Evolutionary conservation across 2,113 vertebrate species (phyloP).

Genomic region (Lipotes vexillifer): DNA sequence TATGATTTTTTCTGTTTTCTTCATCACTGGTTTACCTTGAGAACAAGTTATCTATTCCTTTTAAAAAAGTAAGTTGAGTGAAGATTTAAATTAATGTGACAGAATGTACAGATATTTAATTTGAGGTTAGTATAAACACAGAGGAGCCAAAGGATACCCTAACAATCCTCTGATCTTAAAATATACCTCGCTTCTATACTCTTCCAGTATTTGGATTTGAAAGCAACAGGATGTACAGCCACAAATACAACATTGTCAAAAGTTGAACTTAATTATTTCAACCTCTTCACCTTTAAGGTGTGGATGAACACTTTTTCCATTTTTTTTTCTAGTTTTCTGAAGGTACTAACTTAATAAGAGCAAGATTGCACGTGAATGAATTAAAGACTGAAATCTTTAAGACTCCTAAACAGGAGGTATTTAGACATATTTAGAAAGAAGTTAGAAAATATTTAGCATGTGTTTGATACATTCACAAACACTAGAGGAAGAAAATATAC

Average conservation of each 20-base stretch:
- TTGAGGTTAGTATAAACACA: neutral
- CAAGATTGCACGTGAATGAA: neutral
- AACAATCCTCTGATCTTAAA: neutral
- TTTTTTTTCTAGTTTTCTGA: neutral
- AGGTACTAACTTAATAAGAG: neutral
- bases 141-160: neutral
- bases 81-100: neutral
- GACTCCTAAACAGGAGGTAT: neutral
- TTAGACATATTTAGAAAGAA: neutral
- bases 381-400: neutral
- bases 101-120: neutral
- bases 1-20: neutral
- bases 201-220: neutral
- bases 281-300: neutral
- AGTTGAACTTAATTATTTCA: neutral
- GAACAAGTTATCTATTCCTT: neutral
- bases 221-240: neutral
- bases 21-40: neutral
- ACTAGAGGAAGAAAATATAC: neutral
- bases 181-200: neutral
- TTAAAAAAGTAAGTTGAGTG: neutral
- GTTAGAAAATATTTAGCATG: neutral
- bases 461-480: neutral
- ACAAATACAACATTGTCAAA: neutral
- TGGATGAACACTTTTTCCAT: neutral